phyloP scores from a whole-genome alignment of 2,113 vertebrate genomes.

The Okapia johnstoni region DNA sequence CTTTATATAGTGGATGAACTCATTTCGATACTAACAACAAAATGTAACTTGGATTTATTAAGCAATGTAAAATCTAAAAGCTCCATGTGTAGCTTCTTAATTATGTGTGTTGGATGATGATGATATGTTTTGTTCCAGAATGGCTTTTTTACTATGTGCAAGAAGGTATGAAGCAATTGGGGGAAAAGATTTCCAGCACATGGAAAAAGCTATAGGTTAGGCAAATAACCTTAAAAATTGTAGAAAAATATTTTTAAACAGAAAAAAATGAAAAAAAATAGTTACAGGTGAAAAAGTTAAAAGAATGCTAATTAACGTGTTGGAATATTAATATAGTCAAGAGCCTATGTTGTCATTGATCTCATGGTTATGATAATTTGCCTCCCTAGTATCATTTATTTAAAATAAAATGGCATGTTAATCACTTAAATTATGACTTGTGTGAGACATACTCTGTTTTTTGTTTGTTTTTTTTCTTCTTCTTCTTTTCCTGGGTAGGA shows the following conservation, averaged over 20 bases:
- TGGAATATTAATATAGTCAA: neutral
- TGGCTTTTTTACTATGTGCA: neutral
- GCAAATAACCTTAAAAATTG: neutral
- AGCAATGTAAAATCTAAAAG: neutral
- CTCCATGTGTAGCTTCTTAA: neutral
- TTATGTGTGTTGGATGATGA: neutral
- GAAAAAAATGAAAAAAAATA: neutral
- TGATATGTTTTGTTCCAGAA: neutral
- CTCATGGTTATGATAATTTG: neutral
- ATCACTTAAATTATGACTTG: neutral
- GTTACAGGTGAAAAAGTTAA: neutral
- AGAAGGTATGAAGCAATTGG: neutral
- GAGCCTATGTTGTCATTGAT: neutral
- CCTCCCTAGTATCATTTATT: neutral
- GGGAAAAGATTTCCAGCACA: neutral
- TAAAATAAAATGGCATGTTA: slow-evolving; percentile 5
- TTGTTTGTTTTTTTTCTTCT: neutral
- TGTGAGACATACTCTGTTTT: neutral
- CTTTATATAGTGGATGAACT: neutral
- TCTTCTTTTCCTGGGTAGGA: neutral
- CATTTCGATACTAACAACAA: slow-evolving; percentile 5
- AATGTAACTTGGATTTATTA: neutral
- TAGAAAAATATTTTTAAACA: neutral
- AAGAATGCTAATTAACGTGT: neutral
- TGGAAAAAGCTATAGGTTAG: neutral